phyloP scores from a whole-genome alignment of 2,113 vertebrate genomes.

The Okapia johnstoni region DNA sequence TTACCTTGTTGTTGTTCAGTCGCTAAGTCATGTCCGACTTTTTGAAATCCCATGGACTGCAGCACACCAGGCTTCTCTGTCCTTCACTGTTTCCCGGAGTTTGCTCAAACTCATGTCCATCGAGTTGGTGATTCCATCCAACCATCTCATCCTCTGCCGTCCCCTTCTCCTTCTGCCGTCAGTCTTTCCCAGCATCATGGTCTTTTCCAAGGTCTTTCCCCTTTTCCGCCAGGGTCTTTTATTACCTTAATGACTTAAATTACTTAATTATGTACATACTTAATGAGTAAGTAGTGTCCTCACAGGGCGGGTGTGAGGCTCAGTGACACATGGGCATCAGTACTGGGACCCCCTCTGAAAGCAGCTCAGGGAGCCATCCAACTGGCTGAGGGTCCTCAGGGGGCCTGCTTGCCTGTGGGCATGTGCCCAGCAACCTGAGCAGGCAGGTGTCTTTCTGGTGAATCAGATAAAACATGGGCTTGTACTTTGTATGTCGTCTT shows the following conservation, averaged over 20 bases:
- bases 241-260: background rate
- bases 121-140: background rate
- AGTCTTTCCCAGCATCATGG: background rate
- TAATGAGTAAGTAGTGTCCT: background rate
- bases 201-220: background rate
- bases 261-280: background rate
- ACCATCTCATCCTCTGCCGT: background rate
- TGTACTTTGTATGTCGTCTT: background rate
- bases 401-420: background rate
- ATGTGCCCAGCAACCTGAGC: fast-evolving
- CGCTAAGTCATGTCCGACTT: background rate
- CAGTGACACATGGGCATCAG: fast-evolving
- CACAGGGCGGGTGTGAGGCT: background rate
- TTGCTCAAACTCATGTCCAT: background rate
- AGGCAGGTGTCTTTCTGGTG: too few relatives aligned
- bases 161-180: background rate
- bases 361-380: too few relatives aligned
- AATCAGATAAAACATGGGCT: background rate
- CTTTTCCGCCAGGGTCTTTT: background rate
- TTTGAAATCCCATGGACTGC: background rate
- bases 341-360: too few relatives aligned
- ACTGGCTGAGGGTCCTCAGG: fast-evolving
- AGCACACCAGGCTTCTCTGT: background rate
- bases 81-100: background rate
- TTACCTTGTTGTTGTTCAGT: background rate